Evolutionary conservation across 2,797 vertebrate genomes (phyloP).

Genomic region (Amphiprion clarkii): DNA sequence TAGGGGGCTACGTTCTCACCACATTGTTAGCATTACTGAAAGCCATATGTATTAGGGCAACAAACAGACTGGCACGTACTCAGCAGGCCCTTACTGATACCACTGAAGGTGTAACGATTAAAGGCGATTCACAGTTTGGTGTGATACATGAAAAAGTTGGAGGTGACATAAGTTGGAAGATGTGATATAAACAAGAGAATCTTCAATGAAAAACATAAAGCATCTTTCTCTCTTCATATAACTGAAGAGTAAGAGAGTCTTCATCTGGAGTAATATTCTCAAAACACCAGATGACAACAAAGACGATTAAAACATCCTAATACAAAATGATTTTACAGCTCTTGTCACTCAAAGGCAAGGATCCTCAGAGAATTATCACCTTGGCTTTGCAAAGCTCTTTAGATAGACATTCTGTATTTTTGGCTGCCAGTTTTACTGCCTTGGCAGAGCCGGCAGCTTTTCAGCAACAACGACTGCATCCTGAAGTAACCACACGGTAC

Average conservation of each 20-base stretch:
- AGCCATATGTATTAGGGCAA: constrained; percentile 65
- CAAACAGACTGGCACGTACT: constrained; percentile 51
- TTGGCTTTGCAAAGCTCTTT: neutral
- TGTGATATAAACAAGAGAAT: neutral
- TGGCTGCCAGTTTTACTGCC: neutral
- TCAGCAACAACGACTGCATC: too few relatives aligned
- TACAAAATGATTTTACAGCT: neutral
- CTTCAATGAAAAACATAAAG: too few relatives aligned
- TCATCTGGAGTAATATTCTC: too few relatives aligned
- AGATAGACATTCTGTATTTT: neutral
- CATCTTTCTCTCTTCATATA: too few relatives aligned
- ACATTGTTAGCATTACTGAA: constrained; percentile 76
- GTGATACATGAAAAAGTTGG: neutral
- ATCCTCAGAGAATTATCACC: neutral
- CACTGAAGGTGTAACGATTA: neutral
- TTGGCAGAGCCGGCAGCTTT: neutral
- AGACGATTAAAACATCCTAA: neutral
- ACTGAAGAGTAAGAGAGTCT: neutral
- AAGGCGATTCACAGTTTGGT: neutral
- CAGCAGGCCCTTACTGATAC: constrained; percentile 17
- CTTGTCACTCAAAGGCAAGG: neutral
- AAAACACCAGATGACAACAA: neutral
- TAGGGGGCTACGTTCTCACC: constrained; percentile 66
- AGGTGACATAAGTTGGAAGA: neutral
- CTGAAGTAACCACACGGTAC: too few relatives aligned